Evolutionary conservation across 2,113 vertebrate species (phyloP).

Genomic region (Campylomormyrus numenius): DNA sequence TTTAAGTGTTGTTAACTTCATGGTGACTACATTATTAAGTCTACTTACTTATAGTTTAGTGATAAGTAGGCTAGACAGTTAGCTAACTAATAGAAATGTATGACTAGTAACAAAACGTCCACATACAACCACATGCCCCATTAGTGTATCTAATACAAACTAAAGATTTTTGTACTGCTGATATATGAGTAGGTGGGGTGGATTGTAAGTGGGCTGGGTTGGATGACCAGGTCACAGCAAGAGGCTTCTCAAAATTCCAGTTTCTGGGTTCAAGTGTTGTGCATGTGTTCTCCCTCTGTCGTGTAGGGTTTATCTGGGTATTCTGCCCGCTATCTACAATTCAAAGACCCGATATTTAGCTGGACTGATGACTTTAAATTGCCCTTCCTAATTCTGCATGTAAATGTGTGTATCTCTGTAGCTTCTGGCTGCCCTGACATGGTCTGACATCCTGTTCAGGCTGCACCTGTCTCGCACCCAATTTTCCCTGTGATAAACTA

Average conservation of each 20-base stretch:
- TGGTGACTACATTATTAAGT: background rate
- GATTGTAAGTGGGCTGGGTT: background rate
- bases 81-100: background rate
- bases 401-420: constrained; percentile 1
- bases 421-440: background rate
- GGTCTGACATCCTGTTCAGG: constrained; percentile 3
- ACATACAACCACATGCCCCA: background rate
- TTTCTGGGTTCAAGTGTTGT: background rate
- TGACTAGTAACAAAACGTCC: background rate
- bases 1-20: background rate
- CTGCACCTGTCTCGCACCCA: background rate
- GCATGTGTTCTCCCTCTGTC: background rate
- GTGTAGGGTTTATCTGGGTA: background rate
- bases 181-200: background rate
- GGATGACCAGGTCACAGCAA: background rate
- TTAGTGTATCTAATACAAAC: background rate
- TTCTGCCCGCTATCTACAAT: background rate
- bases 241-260: background rate
- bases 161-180: background rate
- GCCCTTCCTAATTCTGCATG: background rate
- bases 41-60: background rate
- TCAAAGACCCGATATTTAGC: background rate
- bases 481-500: background rate
- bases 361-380: background rate
- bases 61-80: background rate